A percentile compares a stretch with the other conserved stretches of the same genome.
phyloP scores from a whole-genome alignment of 2,797 vertebrate species.

The Capromys pilorides region DNA sequence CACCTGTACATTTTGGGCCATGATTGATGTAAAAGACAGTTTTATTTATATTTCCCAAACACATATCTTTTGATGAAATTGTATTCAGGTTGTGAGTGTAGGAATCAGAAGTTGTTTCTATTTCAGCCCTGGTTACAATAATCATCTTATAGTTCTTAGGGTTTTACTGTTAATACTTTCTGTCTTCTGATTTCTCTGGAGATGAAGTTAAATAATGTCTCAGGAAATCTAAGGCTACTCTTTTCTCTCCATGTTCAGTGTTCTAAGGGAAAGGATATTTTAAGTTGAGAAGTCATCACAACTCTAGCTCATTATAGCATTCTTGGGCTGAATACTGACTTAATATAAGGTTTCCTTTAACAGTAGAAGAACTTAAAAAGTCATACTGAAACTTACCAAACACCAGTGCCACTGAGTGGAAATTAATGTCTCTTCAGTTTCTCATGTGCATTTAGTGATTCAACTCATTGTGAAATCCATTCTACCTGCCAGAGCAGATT shows the following conservation, averaged over 20 bases:
- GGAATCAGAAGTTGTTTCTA: not conserved
- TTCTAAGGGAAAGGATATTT: conserved; percentile 4
- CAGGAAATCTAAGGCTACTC: not conserved
- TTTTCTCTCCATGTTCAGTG: conserved; percentile 42
- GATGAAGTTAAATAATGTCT: conserved; percentile 16
- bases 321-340: not conserved
- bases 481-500: conserved; percentile 65
- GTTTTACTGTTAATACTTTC: not conserved
- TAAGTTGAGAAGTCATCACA: conserved; percentile 48
- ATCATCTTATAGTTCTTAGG: not conserved
- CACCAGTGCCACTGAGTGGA: conserved; percentile 33
- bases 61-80: conserved; percentile 22
- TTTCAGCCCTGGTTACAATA: conserved; percentile 12
- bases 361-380: conserved; percentile 45
- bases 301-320: conserved; percentile 32
- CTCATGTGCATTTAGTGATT: conserved; percentile 56
- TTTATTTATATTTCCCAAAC: conserved; percentile 13
- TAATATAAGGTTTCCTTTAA: conserved; percentile 26
- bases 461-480: conserved; percentile 59
- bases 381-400: conserved; percentile 20
- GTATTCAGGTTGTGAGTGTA: not conserved
- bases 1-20: conserved; percentile 1
- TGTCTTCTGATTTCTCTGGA: conserved; percentile 33
- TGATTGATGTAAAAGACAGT: conserved; percentile 1
- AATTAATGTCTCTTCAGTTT: conserved; percentile 52